Conservation (phyloP, 2,888 invertebrate genomes). For the Linhomoeus sp. region DNA sequence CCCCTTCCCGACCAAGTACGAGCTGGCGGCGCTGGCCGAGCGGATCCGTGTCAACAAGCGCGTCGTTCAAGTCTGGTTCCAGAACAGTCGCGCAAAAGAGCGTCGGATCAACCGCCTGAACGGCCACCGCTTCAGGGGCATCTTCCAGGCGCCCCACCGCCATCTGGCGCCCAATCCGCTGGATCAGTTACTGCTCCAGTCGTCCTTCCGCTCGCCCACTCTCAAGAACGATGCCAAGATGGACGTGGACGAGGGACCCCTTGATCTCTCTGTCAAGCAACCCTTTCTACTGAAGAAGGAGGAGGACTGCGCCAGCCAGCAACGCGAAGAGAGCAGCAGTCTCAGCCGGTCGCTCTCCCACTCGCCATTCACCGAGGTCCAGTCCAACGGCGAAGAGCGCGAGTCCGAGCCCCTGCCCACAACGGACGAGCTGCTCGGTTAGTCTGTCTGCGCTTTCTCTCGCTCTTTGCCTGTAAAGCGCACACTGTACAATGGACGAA, state of each 20-base stretch:
- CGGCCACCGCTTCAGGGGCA: too few species aligned
- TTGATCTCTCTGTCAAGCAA: slow-evolving; percentile 11
- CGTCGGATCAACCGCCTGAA: slow-evolving; percentile 6
- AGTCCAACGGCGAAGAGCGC: too few species aligned
- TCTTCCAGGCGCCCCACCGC: not conserved
- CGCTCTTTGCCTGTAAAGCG: too few species aligned
- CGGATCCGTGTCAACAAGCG: slow-evolving; percentile 45
- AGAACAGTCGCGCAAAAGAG: slow-evolving; percentile 60
- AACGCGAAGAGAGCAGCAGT: too few species aligned
- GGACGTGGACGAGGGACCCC: slow-evolving; percentile 9
- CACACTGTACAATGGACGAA: too few species aligned
- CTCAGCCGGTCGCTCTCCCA: too few species aligned
- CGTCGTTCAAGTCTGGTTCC: slow-evolving; percentile 75
- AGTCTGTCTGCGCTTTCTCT: too few species aligned
- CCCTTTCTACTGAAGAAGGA: not conserved
- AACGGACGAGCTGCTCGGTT: too few species aligned
- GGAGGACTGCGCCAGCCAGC: too few species aligned
- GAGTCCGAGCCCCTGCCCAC: too few species aligned
- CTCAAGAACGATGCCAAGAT: not conserved
- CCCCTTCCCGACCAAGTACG: slow-evolving; percentile 78
- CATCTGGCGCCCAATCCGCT: not conserved
- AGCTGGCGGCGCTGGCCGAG: slow-evolving; percentile 68
- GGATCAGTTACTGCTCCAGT: not conserved
- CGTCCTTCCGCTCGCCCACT: not conserved
- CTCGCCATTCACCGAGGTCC: too few species aligned